Percentiles rank a stretch among this genome's conserved stretches.
These are phyloP conservation scores for Drosophila putrida DNA, from an alignment of 2,888 invertebrate genomes.

Conservation along the genomic window DNA sequence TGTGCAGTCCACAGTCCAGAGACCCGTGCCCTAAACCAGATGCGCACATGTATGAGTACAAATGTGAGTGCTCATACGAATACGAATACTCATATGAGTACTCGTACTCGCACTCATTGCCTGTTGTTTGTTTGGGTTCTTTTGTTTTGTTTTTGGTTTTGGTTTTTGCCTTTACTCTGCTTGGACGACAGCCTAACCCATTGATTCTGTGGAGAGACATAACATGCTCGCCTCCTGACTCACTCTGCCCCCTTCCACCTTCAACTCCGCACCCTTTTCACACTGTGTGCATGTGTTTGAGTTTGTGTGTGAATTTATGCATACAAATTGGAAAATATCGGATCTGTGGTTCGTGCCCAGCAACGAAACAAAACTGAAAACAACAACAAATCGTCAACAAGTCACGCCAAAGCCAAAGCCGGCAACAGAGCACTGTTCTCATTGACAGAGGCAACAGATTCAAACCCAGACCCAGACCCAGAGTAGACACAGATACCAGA, in stretches of 20 bases:
- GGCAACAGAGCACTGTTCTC: constrained; percentile 48
- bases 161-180: constrained; percentile 31
- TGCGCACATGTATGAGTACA: constrained; percentile 64
- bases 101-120: constrained; percentile 36
- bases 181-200: constrained; percentile 40
- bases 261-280: constrained; percentile 22
- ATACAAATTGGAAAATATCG: constrained; percentile 83
- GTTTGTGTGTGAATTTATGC: constrained; percentile 78
- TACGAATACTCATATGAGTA: constrained; percentile 32
- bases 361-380: constrained; percentile 50
- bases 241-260: neutral
- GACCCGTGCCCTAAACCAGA: constrained; percentile 70
- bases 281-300: constrained; percentile 18
- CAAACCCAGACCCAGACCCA: constrained; percentile 21
- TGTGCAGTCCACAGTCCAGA: constrained; percentile 1
- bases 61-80: constrained; percentile 10
- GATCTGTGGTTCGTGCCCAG: constrained; percentile 83
- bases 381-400: constrained; percentile 77
- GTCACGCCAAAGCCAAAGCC: constrained; percentile 78
- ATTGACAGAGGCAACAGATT: constrained; percentile 32
- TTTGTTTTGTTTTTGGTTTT: constrained; percentile 68
- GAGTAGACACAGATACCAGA: constrained; percentile 14
- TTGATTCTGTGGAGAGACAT: constrained; percentile 44
- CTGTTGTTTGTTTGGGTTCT: constrained; percentile 70
- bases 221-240: constrained; percentile 17